Conservation (phyloP, 2,888 invertebrate species). For the Metacarcinus magister region DNA sequence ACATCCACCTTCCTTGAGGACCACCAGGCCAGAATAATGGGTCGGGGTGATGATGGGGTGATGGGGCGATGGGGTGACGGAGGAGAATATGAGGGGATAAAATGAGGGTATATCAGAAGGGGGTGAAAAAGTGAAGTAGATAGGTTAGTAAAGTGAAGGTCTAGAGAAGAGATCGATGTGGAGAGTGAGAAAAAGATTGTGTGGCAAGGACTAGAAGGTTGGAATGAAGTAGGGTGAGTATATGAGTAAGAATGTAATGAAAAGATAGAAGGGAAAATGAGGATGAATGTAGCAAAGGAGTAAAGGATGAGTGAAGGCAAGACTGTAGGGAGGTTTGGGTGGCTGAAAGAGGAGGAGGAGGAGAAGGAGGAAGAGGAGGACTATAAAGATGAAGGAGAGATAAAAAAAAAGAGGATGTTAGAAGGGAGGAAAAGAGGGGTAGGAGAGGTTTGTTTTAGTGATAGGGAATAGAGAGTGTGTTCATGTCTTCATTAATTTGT, state of each 20-base stretch:
- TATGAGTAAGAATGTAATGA: neutral
- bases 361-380: neutral
- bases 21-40: neutral
- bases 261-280: neutral
- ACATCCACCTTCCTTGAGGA: neutral
- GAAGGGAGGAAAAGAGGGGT: neutral
- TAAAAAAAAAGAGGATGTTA: neutral
- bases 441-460: neutral
- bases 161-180: no score
- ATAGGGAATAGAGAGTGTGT: neutral
- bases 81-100: no score
- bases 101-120: no score
- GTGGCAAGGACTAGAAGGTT: no score
- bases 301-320: neutral
- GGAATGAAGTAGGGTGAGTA: no score
- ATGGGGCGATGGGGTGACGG: neutral
- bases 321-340: no score
- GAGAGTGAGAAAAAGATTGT: no score
- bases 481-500: conserved; percentile 15
- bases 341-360: neutral
- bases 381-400: neutral
- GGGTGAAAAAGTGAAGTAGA: no score
- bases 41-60: neutral
- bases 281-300: neutral
- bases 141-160: no score